Base-by-base conservation (phyloP, 2,797 vertebrate genomes). In the Octomys mimax region DNA sequence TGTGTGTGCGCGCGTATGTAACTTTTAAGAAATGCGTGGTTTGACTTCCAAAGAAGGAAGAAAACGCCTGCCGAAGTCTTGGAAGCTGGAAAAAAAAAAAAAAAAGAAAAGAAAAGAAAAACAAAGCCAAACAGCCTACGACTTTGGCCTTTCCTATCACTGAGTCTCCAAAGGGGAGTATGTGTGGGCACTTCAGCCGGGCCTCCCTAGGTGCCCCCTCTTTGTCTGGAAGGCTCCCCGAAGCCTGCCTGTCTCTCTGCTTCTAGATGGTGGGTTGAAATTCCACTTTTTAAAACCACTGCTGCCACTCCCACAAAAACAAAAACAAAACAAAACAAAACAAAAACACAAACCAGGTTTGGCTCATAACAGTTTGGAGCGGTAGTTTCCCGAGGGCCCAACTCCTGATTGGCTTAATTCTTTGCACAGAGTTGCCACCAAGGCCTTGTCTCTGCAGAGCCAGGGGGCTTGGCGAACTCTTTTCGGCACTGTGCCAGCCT, bases 1-100 rank as follows among this genome's bases (percentile, higher is more conserved):
- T 36, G 79, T 14, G 49, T 7, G 36, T 42, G 52, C 52, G 12
- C 22, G 79, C 26, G 49, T 9, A 42, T 57, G 52, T 61, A 75
- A 93, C 62, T 96, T 93, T 33, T 81, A 54, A 93, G 85, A 93
- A 90, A 90, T 6, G 71, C 75, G 33, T 73, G 87, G 62, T 42
- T 89, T 64, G 89, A 92, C 73, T 97, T 95, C 95, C 89, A 96
- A 88, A 96, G 94, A 95, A 92, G 93, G 95, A 95, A 94, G 94
- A 82, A 75, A 89, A 96, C 68, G 83, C 90, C 18, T 18, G 84
- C 54, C 0, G 49, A n/a, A 49, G 62, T 71, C 86, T 89, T 3
- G 0, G 88, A 96, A 91, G 88, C 95, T 7, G 42, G 70, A 78
- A 36, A 13, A 12, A 54, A 87, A 83, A n/a, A 83, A 46, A 62